phyloP scores from a whole-genome alignment of 2,888 invertebrate genomes.

The Metallyticus violacea region DNA sequence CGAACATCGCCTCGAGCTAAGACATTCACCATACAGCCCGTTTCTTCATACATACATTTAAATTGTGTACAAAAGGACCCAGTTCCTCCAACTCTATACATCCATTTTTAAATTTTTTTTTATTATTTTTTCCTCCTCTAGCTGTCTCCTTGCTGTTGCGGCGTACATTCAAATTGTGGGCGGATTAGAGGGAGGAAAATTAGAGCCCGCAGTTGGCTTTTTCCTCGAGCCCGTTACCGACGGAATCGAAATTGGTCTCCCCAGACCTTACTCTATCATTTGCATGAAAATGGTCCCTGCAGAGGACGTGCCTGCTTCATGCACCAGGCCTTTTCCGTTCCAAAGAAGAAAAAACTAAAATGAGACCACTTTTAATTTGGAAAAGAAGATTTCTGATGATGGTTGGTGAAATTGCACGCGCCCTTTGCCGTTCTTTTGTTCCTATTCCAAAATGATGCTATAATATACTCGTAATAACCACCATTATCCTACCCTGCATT shows the following conservation, averaged over 20 bases:
- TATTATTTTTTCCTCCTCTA: neutral
- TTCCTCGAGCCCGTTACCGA: neutral
- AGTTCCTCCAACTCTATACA: neutral
- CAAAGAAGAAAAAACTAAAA: neutral
- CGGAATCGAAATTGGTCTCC: conserved; percentile 6
- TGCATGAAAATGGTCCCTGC: conserved; percentile 12
- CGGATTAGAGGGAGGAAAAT: conserved; percentile 40
- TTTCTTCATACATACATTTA: neutral
- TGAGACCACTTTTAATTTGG: conserved; percentile 12
- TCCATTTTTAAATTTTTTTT: too few species aligned
- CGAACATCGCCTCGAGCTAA: neutral
- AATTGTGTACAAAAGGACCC: neutral
- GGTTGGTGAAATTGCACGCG: conserved; percentile 8
- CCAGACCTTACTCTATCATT: conserved; percentile 4
- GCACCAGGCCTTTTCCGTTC: neutral
- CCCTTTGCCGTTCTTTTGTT: neutral
- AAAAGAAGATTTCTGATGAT: conserved; percentile 15
- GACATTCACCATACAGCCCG: neutral
- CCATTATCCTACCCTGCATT: neutral
- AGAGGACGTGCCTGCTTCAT: neutral
- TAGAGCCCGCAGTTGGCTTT: conserved; percentile 29
- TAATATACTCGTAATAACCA: neutral
- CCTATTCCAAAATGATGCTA: neutral
- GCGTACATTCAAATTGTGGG: conserved; percentile 19
- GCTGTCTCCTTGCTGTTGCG: neutral